Conservation (phyloP, 2,797 vertebrate species). For the Propithecus perrieri region DNA sequence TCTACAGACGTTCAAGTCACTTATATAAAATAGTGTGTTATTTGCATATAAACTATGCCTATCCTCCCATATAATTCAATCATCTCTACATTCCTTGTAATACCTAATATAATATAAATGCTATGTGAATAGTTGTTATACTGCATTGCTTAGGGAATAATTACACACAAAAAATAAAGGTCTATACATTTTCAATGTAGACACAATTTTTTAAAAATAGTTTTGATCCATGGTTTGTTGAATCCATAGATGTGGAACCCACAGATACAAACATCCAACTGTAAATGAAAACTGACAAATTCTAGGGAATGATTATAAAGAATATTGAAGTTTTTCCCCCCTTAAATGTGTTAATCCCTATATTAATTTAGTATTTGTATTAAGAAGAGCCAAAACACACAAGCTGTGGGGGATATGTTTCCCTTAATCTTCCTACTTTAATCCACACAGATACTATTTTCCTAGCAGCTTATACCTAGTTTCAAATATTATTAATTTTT, state of each 20-base stretch:
- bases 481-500: conserved; percentile 47
- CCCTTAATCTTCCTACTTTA: conserved; percentile 16
- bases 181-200: not conserved
- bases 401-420: not conserved
- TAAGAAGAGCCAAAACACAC: not conserved
- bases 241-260: not conserved
- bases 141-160: not conserved
- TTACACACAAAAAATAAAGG: not conserved
- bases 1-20: not conserved
- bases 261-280: not conserved
- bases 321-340: not conserved
- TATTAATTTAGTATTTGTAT: conserved; percentile 17
- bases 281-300: not conserved
- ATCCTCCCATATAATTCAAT: not conserved
- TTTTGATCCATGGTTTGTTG: not conserved
- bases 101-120: not conserved
- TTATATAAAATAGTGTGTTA: not conserved
- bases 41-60: not conserved
- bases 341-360: not conserved
- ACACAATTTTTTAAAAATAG: not conserved
- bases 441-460: not conserved
- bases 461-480: not conserved
- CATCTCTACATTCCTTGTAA: not conserved
- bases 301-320: not conserved
- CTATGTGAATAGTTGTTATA: not conserved